Evolutionary conservation across 2,888 invertebrate species (phyloP).

Genomic region (Eristalis intricaria): DNA sequence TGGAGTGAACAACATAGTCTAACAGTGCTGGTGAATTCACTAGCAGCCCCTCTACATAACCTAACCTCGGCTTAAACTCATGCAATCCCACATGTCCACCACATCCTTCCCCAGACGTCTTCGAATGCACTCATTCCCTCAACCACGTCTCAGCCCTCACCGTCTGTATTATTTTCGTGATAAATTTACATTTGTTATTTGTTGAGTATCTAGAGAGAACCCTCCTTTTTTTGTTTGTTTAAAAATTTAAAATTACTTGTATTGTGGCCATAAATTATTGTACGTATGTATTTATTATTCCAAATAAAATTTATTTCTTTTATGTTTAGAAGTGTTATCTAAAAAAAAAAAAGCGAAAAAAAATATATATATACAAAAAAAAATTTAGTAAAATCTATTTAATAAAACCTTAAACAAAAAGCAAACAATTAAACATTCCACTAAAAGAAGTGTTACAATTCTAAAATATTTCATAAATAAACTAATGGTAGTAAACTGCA

Average conservation of each 20-base stretch:
- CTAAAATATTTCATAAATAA: constrained; percentile 41
- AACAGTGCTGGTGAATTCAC: too few relatives aligned
- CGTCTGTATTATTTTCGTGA: constrained; percentile 54
- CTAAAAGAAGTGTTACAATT: constrained; percentile 47
- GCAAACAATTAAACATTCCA: constrained; percentile 64
- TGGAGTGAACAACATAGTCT: too few relatives aligned
- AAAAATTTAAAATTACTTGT: neutral
- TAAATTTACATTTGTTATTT: constrained; percentile 41
- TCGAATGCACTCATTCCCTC: neutral
- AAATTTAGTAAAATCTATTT: constrained; percentile 25
- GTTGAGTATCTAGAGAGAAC: neutral
- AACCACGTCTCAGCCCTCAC: constrained; percentile 30
- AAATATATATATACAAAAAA: constrained; percentile 22
- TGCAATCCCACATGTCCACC: neutral
- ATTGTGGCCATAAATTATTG: constrained; percentile 66
- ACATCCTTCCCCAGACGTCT: neutral
- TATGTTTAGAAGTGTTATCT: neutral
- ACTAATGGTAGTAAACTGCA: constrained; percentile 59
- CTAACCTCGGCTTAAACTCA: too few relatives aligned
- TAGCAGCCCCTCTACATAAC: too few relatives aligned
- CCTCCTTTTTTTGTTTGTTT: neutral
- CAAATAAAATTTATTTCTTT: neutral
- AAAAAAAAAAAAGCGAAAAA: neutral
- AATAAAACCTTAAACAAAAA: constrained; percentile 18
- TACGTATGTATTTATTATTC: constrained; percentile 37